A percentile compares a stretch with the other conserved stretches of the same genome.
Evolutionary conservation across 2,797 vertebrate species (phyloP).

Genomic region (Falco rusticolus): DNA sequence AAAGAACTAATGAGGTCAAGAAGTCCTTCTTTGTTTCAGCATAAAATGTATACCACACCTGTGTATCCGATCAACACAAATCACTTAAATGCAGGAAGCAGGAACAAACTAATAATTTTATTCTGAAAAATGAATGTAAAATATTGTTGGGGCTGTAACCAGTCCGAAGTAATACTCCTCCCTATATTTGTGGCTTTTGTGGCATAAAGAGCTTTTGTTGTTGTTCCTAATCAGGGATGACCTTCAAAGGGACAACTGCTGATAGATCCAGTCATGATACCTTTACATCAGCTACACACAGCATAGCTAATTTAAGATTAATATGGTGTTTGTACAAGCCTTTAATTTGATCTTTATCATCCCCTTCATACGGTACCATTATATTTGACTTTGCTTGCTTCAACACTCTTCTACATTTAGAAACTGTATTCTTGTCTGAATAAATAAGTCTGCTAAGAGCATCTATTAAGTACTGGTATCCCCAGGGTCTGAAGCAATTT

Average conservation of each 20-base stretch:
- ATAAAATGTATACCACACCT: background rate
- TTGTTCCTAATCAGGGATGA: constrained; percentile 9
- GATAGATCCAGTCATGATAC: background rate
- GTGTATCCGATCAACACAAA: background rate
- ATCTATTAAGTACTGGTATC: constrained; percentile 68
- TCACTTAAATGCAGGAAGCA: constrained; percentile 11
- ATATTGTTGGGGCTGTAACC: background rate
- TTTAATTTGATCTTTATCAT: constrained; percentile 11
- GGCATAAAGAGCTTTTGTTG: background rate
- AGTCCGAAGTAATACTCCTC: background rate
- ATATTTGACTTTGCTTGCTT: constrained; percentile 22
- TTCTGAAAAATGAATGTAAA: background rate
- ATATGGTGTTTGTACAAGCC: background rate
- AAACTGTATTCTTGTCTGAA: constrained; percentile 58
- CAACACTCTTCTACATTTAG: constrained; percentile 41
- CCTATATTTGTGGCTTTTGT: background rate
- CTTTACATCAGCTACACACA: background rate
- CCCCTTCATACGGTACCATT: background rate
- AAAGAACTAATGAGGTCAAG: background rate
- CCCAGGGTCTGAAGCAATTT: constrained; percentile 29
- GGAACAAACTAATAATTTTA: background rate
- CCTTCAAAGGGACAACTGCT: background rate
- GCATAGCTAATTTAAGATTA: constrained; percentile 8
- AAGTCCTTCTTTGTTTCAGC: background rate
- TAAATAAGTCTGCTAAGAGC: constrained; percentile 62